A percentile compares a stretch with the other conserved stretches of the same genome.
Evolutionary conservation across 2,888 invertebrate genomes (phyloP).

Genomic region (Limnephilus marmoratus): DNA sequence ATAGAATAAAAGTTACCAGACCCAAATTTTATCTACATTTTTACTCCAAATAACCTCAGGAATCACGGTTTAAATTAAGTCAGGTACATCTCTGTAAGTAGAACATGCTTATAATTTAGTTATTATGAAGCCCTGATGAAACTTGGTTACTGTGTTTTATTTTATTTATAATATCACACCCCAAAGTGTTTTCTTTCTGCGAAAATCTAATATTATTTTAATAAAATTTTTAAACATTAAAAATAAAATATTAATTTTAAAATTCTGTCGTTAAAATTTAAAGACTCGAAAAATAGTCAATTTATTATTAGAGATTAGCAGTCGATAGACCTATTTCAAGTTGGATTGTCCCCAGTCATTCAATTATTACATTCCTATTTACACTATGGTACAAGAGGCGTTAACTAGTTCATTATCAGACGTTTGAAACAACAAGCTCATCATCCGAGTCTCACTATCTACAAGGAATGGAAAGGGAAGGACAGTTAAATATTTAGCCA

Average conservation of each 20-base stretch:
- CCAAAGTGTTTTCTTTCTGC: neutral
- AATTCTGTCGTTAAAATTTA: conserved; percentile 21
- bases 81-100: neutral
- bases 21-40: no score
- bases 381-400: conserved; percentile 18
- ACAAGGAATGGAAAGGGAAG: conserved; percentile 37
- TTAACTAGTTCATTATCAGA: conserved; percentile 9
- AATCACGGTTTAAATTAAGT: no score
- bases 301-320: conserved; percentile 12
- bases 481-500: conserved; percentile 30
- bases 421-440: conserved; percentile 5
- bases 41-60: no score
- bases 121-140: neutral
- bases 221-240: neutral
- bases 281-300: conserved; percentile 34
- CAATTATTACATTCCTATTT: conserved; percentile 16
- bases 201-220: neutral
- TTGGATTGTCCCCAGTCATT: conserved; percentile 39
- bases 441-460: conserved; percentile 16
- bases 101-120: neutral
- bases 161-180: neutral
- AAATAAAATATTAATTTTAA: conserved; percentile 1
- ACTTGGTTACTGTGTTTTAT: neutral
- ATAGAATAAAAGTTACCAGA: no score
- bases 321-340: conserved; percentile 18